Evolutionary conservation across 2,888 invertebrate genomes (phyloP).

Genomic region (Apomyelois bistriatella): DNA sequence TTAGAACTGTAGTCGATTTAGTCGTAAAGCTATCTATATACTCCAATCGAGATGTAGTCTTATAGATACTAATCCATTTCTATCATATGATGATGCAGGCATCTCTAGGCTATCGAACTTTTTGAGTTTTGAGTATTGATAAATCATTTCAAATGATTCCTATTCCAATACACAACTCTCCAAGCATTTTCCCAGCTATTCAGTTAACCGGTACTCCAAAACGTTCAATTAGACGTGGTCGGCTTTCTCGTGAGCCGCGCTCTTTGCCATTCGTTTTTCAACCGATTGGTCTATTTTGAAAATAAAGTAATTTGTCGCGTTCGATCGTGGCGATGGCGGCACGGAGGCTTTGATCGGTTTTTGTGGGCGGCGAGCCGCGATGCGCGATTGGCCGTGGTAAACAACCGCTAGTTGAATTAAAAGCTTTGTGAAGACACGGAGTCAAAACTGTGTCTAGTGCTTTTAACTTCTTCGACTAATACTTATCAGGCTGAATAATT

Average conservation of each 20-base stretch:
- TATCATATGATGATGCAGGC: too few relatives aligned
- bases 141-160: background rate
- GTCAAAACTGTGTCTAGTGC: slow-evolving; percentile 17
- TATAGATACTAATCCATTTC: too few relatives aligned
- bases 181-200: slow-evolving; percentile 14
- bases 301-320: slow-evolving; percentile 73
- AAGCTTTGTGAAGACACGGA: slow-evolving; percentile 27
- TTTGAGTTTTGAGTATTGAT: background rate
- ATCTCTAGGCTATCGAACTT: too few relatives aligned
- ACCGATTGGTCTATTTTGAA: slow-evolving; percentile 62
- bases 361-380: slow-evolving; percentile 52
- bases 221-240: slow-evolving; percentile 56
- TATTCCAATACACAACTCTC: background rate
- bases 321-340: slow-evolving; percentile 52
- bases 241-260: slow-evolving; percentile 48
- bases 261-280: slow-evolving; percentile 45
- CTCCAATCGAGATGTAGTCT: too few relatives aligned
- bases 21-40: too few relatives aligned
- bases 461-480: background rate
- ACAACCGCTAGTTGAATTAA: slow-evolving; percentile 41
- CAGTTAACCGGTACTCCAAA: slow-evolving; percentile 26
- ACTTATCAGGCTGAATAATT: too few relatives aligned
- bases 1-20: too few relatives aligned
- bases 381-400: slow-evolving; percentile 53
- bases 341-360: slow-evolving; percentile 71